Conservation (phyloP, 2,797 vertebrate species). For the Spinus pinus region DNA sequence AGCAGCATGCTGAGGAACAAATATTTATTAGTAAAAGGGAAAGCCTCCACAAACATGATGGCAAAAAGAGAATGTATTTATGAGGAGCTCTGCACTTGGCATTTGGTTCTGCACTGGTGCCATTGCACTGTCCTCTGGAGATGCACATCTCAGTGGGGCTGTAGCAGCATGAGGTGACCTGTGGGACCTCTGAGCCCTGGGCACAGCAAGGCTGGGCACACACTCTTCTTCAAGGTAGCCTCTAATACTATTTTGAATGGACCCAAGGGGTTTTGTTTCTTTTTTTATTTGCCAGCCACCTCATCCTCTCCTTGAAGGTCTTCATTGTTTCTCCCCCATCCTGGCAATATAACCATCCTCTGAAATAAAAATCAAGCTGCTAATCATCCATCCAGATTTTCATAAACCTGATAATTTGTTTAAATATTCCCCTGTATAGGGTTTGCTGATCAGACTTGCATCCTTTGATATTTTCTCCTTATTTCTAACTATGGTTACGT, state of each 20-base stretch:
- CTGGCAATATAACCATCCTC: background rate
- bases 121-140: background rate
- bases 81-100: background rate
- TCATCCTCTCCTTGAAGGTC: background rate
- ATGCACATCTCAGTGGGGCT: background rate
- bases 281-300: background rate
- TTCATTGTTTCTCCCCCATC: background rate
- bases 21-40: background rate
- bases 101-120: background rate
- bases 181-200: background rate
- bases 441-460: background rate
- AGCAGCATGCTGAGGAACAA: background rate
- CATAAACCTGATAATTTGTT: background rate
- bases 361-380: background rate
- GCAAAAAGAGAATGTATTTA: background rate
- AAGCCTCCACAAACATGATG: background rate
- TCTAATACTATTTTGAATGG: background rate
- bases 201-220: background rate
- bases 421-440: background rate
- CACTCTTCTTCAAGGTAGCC: background rate
- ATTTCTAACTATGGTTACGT: background rate
- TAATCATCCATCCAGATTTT: background rate
- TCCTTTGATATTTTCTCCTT: background rate
- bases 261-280: background rate
- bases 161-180: background rate